Evolutionary conservation across 2,888 invertebrate species (phyloP), one percentile per base, ranked within the genome.

Genomic region (Nomada ruficornis): DNA sequence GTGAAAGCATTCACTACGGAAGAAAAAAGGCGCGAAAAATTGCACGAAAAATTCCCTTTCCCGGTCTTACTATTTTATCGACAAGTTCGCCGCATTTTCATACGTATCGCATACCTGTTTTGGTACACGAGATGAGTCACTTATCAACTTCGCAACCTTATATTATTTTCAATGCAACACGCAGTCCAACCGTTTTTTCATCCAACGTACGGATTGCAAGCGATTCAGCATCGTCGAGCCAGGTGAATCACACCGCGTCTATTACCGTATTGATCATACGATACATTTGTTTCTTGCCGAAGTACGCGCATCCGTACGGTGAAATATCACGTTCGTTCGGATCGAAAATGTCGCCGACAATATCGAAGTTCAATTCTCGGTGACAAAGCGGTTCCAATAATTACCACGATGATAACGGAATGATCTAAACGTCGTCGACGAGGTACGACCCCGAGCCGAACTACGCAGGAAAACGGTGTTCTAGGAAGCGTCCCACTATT

Each of bases 371-470:
- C 63, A 44, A 72, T 72, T 64, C 26, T 15, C 63, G 13, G 42
- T 20, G 62, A 63, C 64, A 72, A 72, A 72, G 26, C 63, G 54
- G 2, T 44, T 9, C 23, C 54, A 9, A 13, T 72, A 64, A 72
- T 72, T 63, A 64, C 11, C 55, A 5, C 44, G 44, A 55, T 52
- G 70, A 71, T 62, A 62, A 71, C 60, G 26, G 26, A 42, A 42
- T 23, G 67, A 62, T 71, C 36, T 60, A 71, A 71, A 50, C 70
- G 55, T 50, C 18, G 59, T 57, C 42, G 52, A 63, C 42, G 63
- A 26, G 42, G 52, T 44, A 54, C 63, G n/a, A 29, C 47, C 20
- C 47, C 47, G 47, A 7, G 26, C 0, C 36, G 29, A 52, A 18
- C 23, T 71, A 62, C 52, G 62, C 50, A 52, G 70, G 60, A 71